phyloP scores from a whole-genome alignment of 2,888 invertebrate genomes.

The Rutpela maculata region DNA sequence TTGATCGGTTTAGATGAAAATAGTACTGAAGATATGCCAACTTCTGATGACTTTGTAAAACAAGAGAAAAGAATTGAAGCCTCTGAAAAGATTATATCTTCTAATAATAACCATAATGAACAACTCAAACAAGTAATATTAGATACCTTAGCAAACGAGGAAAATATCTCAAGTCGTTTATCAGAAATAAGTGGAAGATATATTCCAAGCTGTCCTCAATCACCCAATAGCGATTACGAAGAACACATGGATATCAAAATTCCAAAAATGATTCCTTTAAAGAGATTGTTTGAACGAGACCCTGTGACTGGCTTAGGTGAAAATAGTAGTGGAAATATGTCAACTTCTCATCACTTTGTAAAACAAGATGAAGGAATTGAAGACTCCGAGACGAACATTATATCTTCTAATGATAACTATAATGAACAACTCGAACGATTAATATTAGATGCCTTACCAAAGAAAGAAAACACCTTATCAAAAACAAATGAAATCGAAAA shows the following conservation, averaged over 20 bases:
- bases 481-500: neutral
- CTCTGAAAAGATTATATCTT: neutral
- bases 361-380: neutral
- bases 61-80: neutral
- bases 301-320: neutral
- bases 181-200: no score
- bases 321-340: neutral
- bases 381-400: neutral
- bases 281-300: neutral
- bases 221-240: neutral
- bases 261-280: conserved; percentile 31
- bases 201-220: conserved; percentile 27
- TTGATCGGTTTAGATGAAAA: neutral
- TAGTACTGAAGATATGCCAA: neutral
- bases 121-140: no score
- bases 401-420: neutral
- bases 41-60: neutral
- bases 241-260: neutral
- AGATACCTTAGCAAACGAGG: no score
- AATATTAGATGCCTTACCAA: neutral
- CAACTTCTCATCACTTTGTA: neutral
- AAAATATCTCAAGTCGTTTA: no score
- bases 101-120: neutral
- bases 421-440: no score
- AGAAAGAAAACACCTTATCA: neutral